Base-by-base conservation (phyloP, 92 coral and sea anemone genomes). In the Paramuricea clavata region DNA sequence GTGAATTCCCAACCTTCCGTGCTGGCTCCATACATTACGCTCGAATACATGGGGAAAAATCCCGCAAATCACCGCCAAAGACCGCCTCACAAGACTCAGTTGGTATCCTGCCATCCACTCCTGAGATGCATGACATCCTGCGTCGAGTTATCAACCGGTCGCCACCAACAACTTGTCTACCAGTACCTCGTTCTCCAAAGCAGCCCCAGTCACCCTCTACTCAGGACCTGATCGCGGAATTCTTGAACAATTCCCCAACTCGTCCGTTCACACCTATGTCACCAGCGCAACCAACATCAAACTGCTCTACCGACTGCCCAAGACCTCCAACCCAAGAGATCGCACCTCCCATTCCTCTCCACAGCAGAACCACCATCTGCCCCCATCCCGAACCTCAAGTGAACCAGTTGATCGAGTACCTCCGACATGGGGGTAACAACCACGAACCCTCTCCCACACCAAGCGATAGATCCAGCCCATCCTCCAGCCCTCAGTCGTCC, bases 151-250 rank as follows among this genome's bases (percentile, higher is more conserved):
- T 33, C 44, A 15, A 30, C 43, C 36, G n/a, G 13, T 12, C 76
- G 19, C 43, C 36, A 69, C 43, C 44, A 3, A 41, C 1, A 32
- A 19, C 22, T 12, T 47, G 41, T 54, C 81, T 1, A 39, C 59
- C 62, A 26, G 3, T 13, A 74, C 33, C 81, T 54, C 31, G 41
- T n/a, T n/a, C n/a, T n/a, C n/a, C n/a, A n/a, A n/a, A n/a, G n/a
- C n/a, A n/a, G n/a, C n/a, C n/a, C n/a, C n/a, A n/a, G n/a, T 74
- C 81, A 30, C 81, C 81, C 81, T 39, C 47, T 54, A 74, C 81
- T 43, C 81, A 47, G 3, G 81, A 74, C 60, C 81, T 74, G 61
- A 43, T 74, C 81, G 61, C 61, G 26, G 61, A 74, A 41, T 47
- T 39, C 47, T 54, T 74, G 47, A 43, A 74, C 62, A n/a, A n/a